phyloP scores from a whole-genome alignment of 2,888 invertebrate genomes.

The Polia nebulosa region DNA sequence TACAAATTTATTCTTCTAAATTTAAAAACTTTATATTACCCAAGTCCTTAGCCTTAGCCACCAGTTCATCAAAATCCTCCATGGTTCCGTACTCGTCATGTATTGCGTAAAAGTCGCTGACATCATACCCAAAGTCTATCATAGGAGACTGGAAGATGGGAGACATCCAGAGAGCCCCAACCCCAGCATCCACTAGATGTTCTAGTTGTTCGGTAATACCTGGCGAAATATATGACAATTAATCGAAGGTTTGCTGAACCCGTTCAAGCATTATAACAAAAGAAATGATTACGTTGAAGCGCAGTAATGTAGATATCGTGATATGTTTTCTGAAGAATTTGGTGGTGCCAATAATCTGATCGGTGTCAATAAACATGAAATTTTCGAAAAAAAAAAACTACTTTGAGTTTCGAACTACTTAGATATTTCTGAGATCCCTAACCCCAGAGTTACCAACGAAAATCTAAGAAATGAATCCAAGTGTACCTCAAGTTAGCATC shows the following conservation, averaged over 20 bases:
- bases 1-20: not conserved
- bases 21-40: conserved; percentile 72
- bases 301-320: not conserved
- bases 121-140: conserved; percentile 96
- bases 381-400: too few relatives aligned
- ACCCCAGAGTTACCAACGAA: not conserved
- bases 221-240: conserved; percentile 57
- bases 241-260: not conserved
- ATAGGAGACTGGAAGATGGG: conserved; percentile 95
- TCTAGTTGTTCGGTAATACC: conserved; percentile 89
- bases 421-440: not conserved
- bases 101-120: conserved; percentile 93
- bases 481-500: not conserved
- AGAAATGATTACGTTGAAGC: not conserved
- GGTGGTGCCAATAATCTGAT: not conserved
- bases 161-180: conserved; percentile 94
- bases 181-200: conserved; percentile 92
- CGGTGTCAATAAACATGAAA: too few relatives aligned
- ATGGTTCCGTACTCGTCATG: conserved; percentile 93
- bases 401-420: not conserved
- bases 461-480: not conserved
- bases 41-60: conserved; percentile 87
- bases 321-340: not conserved
- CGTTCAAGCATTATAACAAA: not conserved
- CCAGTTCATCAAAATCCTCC: conserved; percentile 92